Evolutionary conservation across 2,113 vertebrate species (phyloP), one percentile per base, ranked within the genome.

Genomic region (Chaetops frenatus): DNA sequence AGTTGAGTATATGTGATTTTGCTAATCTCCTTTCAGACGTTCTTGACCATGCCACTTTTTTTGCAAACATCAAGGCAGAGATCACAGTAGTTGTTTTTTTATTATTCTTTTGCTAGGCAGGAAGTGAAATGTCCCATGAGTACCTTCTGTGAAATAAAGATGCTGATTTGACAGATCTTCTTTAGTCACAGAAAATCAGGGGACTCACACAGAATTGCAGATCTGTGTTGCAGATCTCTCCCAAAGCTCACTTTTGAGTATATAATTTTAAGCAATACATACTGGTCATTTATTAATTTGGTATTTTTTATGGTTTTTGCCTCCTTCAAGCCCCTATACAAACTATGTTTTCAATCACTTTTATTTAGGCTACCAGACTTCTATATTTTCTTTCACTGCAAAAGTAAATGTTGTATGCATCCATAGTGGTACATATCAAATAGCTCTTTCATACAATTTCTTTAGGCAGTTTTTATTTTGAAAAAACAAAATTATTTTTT

Each of bases 61-160:
- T 79, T 73, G 40, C 23, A 58, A 81, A 83, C 85, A 94, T 95
- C 70, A 72, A 93, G 94, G 88, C 42, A 86, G 44, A 92, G 38
- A n/a, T 85, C 66, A 77, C 29, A 50, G 36, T 23, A 72, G 12
- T 11, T 76, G 11, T 6, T 7, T 50, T 11, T n/a, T 15, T 45
- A 72, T 83, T 76, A 77, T 50, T 42, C 25, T 42, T 90, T 92
- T 90, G 25, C 51, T 48, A 33, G 28, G 28, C 33, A n/a, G 40
- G 40, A 85, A 50, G 6, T 33, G 48, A 78, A 83, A 81, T 60
- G 71, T 44, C 83, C 56, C 66, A 42, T 10, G 17, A 81, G 16
- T 38, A 84, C 18, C 23, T 29, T 33, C 61, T 69, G 10, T 57
- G 33, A 93, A 92, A 61, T 50, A 78, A 44, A 87, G 44, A 71